Percentiles rank a stretch among this genome's conserved stretches.
Conservation (phyloP, 2,888 invertebrate genomes). For the Nomada fabriciana region DNA sequence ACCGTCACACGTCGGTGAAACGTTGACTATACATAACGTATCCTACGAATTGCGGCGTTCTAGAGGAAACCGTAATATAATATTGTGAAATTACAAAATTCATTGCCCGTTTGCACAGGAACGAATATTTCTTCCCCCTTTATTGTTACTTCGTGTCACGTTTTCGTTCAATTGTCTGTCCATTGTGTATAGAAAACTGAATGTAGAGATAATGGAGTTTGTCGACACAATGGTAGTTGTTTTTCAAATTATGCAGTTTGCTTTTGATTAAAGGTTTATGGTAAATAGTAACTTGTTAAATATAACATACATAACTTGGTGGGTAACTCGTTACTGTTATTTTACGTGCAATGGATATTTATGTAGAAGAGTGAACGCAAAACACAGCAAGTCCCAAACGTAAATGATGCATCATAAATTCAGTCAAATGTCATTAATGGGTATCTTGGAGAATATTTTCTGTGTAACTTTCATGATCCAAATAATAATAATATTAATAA, state of each 20-base stretch:
- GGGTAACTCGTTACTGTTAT: no score
- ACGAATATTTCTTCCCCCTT: slow-evolving; percentile 1
- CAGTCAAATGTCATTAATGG: no score
- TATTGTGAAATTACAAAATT: slow-evolving; percentile 27
- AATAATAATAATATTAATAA: no score
- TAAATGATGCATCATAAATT: no score
- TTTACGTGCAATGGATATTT: no score
- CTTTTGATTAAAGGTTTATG: neutral
- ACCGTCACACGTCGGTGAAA: slow-evolving; percentile 53
- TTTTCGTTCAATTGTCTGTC: slow-evolving; percentile 3
- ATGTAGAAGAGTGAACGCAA: no score
- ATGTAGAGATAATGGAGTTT: neutral
- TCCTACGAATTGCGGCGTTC: slow-evolving; percentile 28
- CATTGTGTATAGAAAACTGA: neutral
- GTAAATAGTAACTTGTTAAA: no score
- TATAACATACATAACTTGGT: no score
- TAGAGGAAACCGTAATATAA: slow-evolving; percentile 54
- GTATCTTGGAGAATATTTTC: no score
- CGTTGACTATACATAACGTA: slow-evolving; percentile 52
- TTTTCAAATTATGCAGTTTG: neutral
- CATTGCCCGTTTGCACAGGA: slow-evolving; percentile 10
- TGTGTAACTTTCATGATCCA: no score
- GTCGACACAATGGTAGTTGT: neutral
- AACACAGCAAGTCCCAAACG: no score
- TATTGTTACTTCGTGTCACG: neutral